Conservation (phyloP, 2,113 vertebrate genomes). For the Charadrius vociferus region DNA sequence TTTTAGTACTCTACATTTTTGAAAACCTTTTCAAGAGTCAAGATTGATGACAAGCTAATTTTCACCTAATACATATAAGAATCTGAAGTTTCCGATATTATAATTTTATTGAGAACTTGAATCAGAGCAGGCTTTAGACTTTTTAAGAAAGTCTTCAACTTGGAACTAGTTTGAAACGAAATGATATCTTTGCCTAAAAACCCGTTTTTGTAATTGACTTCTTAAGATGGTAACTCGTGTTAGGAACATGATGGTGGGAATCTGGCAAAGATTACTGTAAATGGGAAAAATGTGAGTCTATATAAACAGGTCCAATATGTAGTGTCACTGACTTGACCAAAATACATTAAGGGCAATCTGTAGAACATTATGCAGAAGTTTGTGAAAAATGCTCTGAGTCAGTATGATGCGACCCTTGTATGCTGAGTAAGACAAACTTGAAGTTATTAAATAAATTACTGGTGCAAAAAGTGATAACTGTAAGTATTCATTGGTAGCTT, state of each 20-base stretch:
- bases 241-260: not conserved
- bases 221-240: not conserved
- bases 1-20: not conserved
- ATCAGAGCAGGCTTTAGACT: not conserved
- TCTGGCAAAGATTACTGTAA: not conserved
- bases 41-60: not conserved
- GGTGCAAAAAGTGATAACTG: not conserved
- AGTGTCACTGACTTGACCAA: not conserved
- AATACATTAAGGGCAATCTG: not conserved
- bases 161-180: not conserved
- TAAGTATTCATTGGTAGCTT: not conserved
- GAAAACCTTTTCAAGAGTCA: not conserved
- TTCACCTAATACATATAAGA: not conserved
- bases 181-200: not conserved
- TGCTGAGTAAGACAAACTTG: not conserved
- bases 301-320: not conserved
- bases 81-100: not conserved
- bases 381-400: not conserved
- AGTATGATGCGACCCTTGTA: not conserved
- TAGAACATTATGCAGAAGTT: not conserved
- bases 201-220: not conserved
- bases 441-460: not conserved
- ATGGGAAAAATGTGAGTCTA: not conserved
- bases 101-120: not conserved
- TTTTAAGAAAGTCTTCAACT: not conserved